These are phyloP conservation scores for Oncorhynchus keta DNA, from an alignment of 2,113 vertebrate species.

Conservation along the genomic window DNA sequence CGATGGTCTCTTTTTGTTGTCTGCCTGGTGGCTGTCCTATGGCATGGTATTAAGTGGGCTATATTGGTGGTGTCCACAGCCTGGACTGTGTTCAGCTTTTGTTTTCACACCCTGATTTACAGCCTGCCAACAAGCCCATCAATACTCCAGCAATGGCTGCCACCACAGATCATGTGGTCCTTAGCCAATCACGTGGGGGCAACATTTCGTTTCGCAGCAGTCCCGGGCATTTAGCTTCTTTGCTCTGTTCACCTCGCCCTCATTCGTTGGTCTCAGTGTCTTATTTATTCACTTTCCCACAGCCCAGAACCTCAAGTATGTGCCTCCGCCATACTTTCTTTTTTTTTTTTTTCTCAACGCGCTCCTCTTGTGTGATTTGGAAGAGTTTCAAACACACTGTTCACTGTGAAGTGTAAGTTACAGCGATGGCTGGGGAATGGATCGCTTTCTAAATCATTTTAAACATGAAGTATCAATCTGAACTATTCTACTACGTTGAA, in stretches of 20 bases:
- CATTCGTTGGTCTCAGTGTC: slow-evolving; percentile 61
- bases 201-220: slow-evolving; percentile 41
- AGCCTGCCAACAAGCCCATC: slow-evolving; percentile 24
- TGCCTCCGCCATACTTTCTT: slow-evolving; percentile 35
- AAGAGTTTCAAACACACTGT: slow-evolving; percentile 63
- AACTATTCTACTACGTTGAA: slow-evolving; percentile 52
- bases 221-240: slow-evolving; percentile 45
- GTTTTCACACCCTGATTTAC: slow-evolving; percentile 22
- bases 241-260: slow-evolving; percentile 60
- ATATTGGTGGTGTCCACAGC: slow-evolving; percentile 3
- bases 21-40: slow-evolving; percentile 22
- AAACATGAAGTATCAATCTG: slow-evolving; percentile 55
- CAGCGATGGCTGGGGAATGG: slow-evolving; percentile 54
- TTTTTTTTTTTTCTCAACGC: slow-evolving; percentile 28
- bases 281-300: slow-evolving; percentile 63
- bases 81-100: slow-evolving; percentile 4
- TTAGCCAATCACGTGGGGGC: slow-evolving; percentile 33
- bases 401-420: slow-evolving; percentile 63
- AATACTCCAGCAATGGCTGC: slow-evolving; percentile 37
- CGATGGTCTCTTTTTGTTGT: slow-evolving; percentile 42
- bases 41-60: slow-evolving; percentile 21
- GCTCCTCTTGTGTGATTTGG: slow-evolving; percentile 64
- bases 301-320: slow-evolving; percentile 41
- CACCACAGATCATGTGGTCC: slow-evolving; percentile 12
- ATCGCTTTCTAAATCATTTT: slow-evolving; percentile 68